Evolutionary conservation across 92 coral and sea anemone species (phyloP).

Genomic region (Paramuricea clavata): DNA sequence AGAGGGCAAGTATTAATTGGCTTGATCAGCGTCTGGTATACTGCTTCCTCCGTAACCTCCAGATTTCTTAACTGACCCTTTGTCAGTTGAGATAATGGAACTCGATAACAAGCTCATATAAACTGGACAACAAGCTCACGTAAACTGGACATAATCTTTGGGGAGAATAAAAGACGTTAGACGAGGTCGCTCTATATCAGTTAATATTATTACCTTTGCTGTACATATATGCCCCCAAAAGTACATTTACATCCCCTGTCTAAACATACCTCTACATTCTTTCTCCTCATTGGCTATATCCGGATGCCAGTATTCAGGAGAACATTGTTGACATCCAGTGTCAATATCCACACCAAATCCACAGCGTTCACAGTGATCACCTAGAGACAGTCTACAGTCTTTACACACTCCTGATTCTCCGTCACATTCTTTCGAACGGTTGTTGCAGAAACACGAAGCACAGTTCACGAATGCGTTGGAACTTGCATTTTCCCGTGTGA

Average conservation of each 20-base stretch:
- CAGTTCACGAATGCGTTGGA: slow-evolving; percentile 65
- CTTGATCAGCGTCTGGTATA: no score
- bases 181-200: no score
- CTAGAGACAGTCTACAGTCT: slow-evolving; percentile 87
- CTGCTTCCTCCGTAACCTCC: no score
- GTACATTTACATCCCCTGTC: no score
- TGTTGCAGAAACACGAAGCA: slow-evolving; percentile 77
- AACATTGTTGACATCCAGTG: slow-evolving; percentile 83
- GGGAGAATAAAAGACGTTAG: no score
- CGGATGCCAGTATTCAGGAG: slow-evolving; percentile 77
- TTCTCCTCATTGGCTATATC: slow-evolving; percentile 54
- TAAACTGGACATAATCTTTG: no score
- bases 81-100: no score
- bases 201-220: no score
- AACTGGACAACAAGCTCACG: no score
- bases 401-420: slow-evolving; percentile 83
- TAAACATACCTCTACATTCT: slow-evolving; percentile 81
- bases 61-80: no score
- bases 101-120: no score
- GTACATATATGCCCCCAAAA: not conserved
- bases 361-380: slow-evolving; percentile 80
- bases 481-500: slow-evolving; percentile 20
- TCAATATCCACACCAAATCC: slow-evolving; percentile 81
- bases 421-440: slow-evolving; percentile 81
- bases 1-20: no score